Conservation (phyloP, 2,888 invertebrate species). For the Andrena haemorrhoa region DNA sequence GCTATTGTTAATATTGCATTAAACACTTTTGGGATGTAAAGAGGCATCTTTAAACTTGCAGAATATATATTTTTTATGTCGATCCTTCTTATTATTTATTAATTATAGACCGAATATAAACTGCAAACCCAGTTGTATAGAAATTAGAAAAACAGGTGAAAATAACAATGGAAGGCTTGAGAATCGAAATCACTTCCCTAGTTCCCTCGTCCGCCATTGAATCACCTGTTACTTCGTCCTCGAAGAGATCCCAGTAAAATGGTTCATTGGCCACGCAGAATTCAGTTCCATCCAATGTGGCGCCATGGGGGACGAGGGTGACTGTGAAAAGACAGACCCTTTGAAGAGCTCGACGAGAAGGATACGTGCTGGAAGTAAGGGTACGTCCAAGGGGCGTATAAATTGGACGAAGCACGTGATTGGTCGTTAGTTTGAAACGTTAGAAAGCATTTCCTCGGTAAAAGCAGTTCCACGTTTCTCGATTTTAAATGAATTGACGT, state of each 20-base stretch:
- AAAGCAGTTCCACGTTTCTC: too few species aligned
- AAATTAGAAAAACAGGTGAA: too few species aligned
- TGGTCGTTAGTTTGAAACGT: constrained; percentile 21
- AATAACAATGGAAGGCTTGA: neutral
- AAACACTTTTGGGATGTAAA: too few species aligned
- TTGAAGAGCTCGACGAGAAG: constrained; percentile 23
- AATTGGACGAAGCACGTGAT: constrained; percentile 1
- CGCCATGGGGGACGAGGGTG: constrained; percentile 59
- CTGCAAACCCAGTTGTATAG: too few species aligned
- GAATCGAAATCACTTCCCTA: neutral
- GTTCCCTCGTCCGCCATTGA: constrained; percentile 18
- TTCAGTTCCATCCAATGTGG: constrained; percentile 45
- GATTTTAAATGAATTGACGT: neutral
- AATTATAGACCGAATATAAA: too few species aligned
- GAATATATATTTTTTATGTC: too few species aligned
- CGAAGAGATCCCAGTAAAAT: constrained; percentile 37
- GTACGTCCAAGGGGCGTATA: constrained; percentile 17
- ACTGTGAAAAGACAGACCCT: constrained; percentile 52
- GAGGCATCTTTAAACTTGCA: too few species aligned
- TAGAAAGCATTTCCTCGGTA: constrained; percentile 4
- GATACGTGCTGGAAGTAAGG: constrained; percentile 27
- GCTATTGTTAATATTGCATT: too few species aligned
- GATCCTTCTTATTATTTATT: too few species aligned
- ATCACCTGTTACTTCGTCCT: constrained; percentile 54
- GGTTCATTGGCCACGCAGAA: constrained; percentile 56